phyloP scores from a whole-genome alignment of 2,113 vertebrate genomes.

The Semicossyphus pulcher region DNA sequence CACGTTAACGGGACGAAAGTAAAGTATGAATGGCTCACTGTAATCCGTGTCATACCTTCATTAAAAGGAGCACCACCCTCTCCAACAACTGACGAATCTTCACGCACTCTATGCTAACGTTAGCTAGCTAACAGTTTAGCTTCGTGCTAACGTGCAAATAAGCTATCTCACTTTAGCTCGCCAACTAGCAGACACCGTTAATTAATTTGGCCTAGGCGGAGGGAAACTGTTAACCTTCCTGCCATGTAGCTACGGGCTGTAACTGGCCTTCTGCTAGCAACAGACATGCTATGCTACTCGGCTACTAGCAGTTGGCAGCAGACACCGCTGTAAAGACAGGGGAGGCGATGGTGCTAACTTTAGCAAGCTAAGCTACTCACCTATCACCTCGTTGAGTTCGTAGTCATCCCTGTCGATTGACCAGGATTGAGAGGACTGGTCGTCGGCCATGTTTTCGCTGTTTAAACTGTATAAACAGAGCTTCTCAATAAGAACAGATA shows the following conservation, averaged over 20 bases:
- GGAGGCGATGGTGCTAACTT: slow-evolving; percentile 60
- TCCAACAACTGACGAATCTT: slow-evolving; percentile 23
- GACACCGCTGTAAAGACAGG: slow-evolving; percentile 23
- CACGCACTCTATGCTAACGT: slow-evolving; percentile 32
- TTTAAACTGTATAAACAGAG: slow-evolving; percentile 29
- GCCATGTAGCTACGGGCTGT: not conserved
- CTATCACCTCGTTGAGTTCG: slow-evolving; percentile 95
- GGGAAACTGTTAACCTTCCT: not conserved
- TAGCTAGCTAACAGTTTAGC: slow-evolving; percentile 55
- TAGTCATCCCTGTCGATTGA: slow-evolving; percentile 95
- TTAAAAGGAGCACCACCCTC: slow-evolving; percentile 59
- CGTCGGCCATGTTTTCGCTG: slow-evolving; percentile 89
- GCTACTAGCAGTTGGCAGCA: slow-evolving; percentile 49
- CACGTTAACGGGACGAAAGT: slow-evolving; percentile 10
- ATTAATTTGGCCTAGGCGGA: not conserved
- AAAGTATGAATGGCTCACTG: slow-evolving; percentile 22
- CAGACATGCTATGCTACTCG: slow-evolving; percentile 31
- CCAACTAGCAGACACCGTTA: not conserved
- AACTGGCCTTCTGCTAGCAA: slow-evolving; percentile 37
- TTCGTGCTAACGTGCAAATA: not conserved
- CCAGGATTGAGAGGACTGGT: slow-evolving; percentile 90
- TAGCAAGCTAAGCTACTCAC: slow-evolving; percentile 85
- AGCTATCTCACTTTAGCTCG: slow-evolving; percentile 4
- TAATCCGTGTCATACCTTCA: slow-evolving; percentile 44
- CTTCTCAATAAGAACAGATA: slow-evolving; percentile 18